Evolutionary conservation across 2,888 invertebrate species (phyloP), one percentile per base, ranked within the genome.

Genomic region (Noctua fimbriata): DNA sequence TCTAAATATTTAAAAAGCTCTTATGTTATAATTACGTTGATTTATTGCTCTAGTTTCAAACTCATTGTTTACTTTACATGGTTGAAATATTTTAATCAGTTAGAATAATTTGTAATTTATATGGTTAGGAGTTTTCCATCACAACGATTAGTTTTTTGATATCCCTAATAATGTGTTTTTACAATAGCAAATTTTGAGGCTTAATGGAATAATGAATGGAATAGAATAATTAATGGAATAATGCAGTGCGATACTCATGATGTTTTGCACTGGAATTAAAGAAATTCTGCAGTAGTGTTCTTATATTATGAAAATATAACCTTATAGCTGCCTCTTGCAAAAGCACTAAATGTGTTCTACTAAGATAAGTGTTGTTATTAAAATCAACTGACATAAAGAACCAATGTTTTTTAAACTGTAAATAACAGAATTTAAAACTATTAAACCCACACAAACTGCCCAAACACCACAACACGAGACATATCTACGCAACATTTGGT

Each of bases 1-100:
- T 93, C 93, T 93, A 93, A 94, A 94, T 94, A 94, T 94, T 94
- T 94, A 93, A 91, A 93, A 88, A 93, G 92, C 94, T 93, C 93
- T 94, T 92, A 91, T 92, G 91, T 90, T 83, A 92, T 93, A 91
- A 93, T 93, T 92, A 91, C 89, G 87, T 92, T 94, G 92, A 93
- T 93, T 93, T 93, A 94, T 92, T 92, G 91, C 90, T 89, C 87
- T 90, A 89, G 82, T 90, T 90, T 89, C 65, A 73, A 86, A 84
- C 66, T 32, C 55, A 55, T 79, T 89, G 86, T 87, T 89, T 90
- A 88, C 77, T 78, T 85, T 84, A 18, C n/a, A 66, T 3, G 55
- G 76, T 73, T 58, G 65, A 79, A 79, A 49, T 49, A 83, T 85
- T 90, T 85, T 78, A 88, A 90, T 90, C 90, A 91, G 44, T 71